Evolutionary conservation across 2,113 vertebrate species (phyloP), one percentile per base, ranked within the genome.

Genomic region (Dromas ardeola): DNA sequence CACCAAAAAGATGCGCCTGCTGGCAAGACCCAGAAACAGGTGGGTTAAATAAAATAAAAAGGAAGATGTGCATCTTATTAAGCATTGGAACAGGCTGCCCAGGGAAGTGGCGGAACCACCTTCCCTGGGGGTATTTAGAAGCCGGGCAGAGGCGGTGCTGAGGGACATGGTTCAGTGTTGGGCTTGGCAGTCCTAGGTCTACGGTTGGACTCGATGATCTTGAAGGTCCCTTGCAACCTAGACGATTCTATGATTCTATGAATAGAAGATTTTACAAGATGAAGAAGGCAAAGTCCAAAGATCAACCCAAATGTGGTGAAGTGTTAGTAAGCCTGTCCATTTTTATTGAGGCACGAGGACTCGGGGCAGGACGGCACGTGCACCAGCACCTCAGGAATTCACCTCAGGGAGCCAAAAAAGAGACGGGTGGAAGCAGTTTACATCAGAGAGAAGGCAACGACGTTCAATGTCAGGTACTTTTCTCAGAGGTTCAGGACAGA

Each of bases 361-460:
- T n/a, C 12, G 5, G 27, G 36, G 56, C 20, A 66, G 34, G 77
- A 38, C 1, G 6, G 25, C 23, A 42, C 0, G 2, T 21, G 4
- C 12, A 36, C 21, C 63, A 81, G 67, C n/a, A 53, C 14, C 36
- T 66, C 38, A 53, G 43, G n/a, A 87, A 18, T 29, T 78, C 42
- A 43, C 22, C 26, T 53, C 0, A 2, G n/a, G 29, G 21, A 80
- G 17, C 5, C 29, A 86, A 66, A 66, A 63, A 47, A 27, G 27
- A 63, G 43, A n/a, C 8, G 2, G 27, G 38, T 13, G 29, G 47
- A 65, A 22, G n/a, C 19, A 36, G 18, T 58, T 65, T 32, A 29
- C 9, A 36, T 36, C 36, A 71, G 22, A 61, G 16, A 26, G 18
- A 63, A 58, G 40, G 45, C 36, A 91, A 73, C 73, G 67, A 19